phyloP scores from a whole-genome alignment of 2,113 vertebrate genomes.

The Rhipidura dahli region DNA sequence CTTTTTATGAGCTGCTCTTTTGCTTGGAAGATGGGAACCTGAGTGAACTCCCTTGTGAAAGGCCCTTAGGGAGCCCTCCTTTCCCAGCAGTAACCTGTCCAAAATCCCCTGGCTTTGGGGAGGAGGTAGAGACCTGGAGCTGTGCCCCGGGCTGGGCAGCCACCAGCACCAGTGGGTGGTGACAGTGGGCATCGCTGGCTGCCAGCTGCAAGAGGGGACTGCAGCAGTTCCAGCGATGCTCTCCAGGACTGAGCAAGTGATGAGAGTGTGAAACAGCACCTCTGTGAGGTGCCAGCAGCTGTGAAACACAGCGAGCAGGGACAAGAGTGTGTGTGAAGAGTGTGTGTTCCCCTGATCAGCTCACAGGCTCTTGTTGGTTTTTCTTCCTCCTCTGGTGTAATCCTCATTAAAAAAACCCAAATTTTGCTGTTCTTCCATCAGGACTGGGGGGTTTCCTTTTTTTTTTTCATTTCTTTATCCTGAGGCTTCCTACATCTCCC shows the following conservation, averaged over 20 bases:
- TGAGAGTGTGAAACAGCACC: accelerated
- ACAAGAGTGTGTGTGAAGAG: accelerated
- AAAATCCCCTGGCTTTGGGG: accelerated
- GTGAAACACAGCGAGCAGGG: neutral
- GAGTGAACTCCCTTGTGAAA: neutral
- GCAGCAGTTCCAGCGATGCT: accelerated
- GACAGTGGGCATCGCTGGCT: accelerated
- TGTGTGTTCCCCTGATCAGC: neutral
- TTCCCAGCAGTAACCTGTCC: too few species aligned
- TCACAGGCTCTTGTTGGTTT: neutral
- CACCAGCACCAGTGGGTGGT: accelerated
- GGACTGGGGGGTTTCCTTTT: neutral
- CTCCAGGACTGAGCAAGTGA: neutral
- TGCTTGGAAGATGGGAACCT: neutral
- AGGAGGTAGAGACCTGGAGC: neutral
- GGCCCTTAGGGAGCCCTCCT: neutral
- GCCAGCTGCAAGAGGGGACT: neutral
- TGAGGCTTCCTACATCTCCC: neutral
- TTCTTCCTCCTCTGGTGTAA: neutral
- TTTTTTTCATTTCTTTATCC: neutral
- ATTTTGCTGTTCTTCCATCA: neutral
- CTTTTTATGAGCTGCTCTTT: neutral
- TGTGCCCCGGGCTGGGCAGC: neutral
- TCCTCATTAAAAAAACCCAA: neutral
- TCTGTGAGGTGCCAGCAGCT: neutral